Evolutionary conservation across 30 jellyfish, hydroid and myxozoan genomes (phyloP).

Genomic region (Mastigias papua): DNA sequence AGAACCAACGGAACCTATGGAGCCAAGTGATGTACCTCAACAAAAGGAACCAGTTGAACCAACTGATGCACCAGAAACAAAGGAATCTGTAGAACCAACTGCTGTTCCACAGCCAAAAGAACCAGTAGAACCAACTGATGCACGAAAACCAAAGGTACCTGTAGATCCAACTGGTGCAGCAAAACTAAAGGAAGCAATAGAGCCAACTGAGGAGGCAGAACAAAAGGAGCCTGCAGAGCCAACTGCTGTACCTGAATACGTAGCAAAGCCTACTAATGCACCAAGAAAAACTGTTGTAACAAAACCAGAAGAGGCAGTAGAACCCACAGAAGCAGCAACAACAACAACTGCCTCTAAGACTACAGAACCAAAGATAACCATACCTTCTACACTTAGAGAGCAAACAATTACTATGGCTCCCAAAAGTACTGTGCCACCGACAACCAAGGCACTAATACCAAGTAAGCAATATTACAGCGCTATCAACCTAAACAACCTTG

Average conservation of each 20-base stretch:
- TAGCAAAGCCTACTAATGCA: not conserved
- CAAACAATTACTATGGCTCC: not conserved
- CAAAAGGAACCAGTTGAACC: not conserved
- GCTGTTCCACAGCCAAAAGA: not conserved
- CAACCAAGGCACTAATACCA: not conserved
- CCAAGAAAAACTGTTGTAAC: not conserved
- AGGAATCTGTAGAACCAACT: not conserved
- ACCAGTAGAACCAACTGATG: not conserved
- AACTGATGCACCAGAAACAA: not conserved
- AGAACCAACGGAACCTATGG: too few relatives aligned
- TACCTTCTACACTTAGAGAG: too few relatives aligned
- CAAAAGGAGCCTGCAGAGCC: not conserved
- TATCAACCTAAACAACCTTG: too few relatives aligned
- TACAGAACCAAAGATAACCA: too few relatives aligned
- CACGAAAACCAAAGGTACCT: not conserved
- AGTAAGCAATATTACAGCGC: too few relatives aligned
- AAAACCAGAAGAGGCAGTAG: too few relatives aligned
- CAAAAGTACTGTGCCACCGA: not conserved
- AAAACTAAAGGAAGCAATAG: not conserved
- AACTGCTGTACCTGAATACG: not conserved
- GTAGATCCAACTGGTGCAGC: constrained; percentile 7
- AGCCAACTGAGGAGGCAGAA: not conserved
- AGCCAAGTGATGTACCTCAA: constrained; percentile 1
- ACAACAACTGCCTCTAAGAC: not conserved
- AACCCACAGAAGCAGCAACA: not conserved